Evolutionary conservation across 2,888 invertebrate genomes (phyloP).

Genomic region (Griposia aprilina): DNA sequence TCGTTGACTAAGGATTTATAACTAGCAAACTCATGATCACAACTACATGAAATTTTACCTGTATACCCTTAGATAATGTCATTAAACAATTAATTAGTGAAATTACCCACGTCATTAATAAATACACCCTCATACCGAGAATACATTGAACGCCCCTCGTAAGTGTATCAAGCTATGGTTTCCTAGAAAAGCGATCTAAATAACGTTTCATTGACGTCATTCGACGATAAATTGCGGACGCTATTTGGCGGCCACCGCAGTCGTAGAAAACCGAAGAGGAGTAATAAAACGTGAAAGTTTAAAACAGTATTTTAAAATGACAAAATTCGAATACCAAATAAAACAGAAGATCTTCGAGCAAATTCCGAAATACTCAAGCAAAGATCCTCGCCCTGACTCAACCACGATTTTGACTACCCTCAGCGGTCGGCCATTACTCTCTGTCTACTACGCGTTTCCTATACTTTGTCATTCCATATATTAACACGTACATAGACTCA

Average conservation of each 20-base stretch:
- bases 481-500: slow-evolving; percentile 64
- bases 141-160: too few species aligned
- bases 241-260: not conserved
- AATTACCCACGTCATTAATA: too few species aligned
- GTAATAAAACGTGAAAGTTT: too few species aligned
- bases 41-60: too few species aligned
- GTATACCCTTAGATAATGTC: too few species aligned
- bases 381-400: slow-evolving; percentile 29
- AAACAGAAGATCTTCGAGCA: not conserved
- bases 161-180: too few species aligned
- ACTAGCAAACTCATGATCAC: too few species aligned
- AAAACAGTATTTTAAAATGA: not conserved
- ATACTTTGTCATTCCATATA: slow-evolving; percentile 65
- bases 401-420: slow-evolving; percentile 45
- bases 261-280: not conserved
- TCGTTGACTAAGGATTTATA: too few species aligned
- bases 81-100: too few species aligned
- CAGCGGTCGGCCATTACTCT: slow-evolving; percentile 59
- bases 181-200: too few species aligned
- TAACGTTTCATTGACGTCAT: not conserved
- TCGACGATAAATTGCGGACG: not conserved
- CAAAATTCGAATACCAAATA: not conserved
- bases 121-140: too few species aligned
- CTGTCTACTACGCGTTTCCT: slow-evolving; percentile 63
- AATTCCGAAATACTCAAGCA: slow-evolving; percentile 12